Base-by-base conservation (phyloP, 2,888 invertebrate genomes). In the Agrochola lota region DNA sequence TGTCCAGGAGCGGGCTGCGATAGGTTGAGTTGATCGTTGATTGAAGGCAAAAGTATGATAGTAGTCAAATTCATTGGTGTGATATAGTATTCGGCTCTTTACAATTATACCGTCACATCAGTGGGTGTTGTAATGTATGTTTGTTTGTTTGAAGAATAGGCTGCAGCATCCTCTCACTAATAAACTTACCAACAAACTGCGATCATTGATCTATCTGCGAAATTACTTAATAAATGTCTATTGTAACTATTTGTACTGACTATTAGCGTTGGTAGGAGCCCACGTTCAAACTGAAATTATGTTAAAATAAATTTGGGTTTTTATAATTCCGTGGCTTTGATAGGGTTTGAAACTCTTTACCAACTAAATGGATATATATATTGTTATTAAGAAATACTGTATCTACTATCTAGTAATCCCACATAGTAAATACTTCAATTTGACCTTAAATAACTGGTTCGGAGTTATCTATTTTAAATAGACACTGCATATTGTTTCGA, bases 381-480 rank as follows among this genome's bases (percentile, higher is more conserved):
- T 59, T 43, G 20, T 43, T 17, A 59, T 49, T 49, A 35, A 17
- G 23, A 35, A 43, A 40, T n/a, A n/a, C 15, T 59, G n/a, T 0
- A 20, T 15, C 55, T 52, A 40, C 30, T 66, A 68, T 57, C 55
- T 60, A 52, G 59, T 75, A 79, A 74, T 82, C 76, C 71, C 71
- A 78, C 71, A 71, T 74, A 59, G 46, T 57, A 35, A 71, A 84
- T 79, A 78, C 30, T 76, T 78, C 59, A 11, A 46, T 80, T 12
- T 77, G 79, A 84, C 84, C 87, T 87, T 77, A 78, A 67, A 49
- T 35, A 83, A 80, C 78, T 76, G 67, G 74, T 75, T 77, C 64
- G 17, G 52, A 84, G 35, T 60, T 60, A 81, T 85, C 74, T 74
- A 67, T 77, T 26, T 63, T 63, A 70, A 72, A 72, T 12, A 67